Evolutionary conservation across 2,113 vertebrate species (phyloP).

Genomic region (Micromys minutus): DNA sequence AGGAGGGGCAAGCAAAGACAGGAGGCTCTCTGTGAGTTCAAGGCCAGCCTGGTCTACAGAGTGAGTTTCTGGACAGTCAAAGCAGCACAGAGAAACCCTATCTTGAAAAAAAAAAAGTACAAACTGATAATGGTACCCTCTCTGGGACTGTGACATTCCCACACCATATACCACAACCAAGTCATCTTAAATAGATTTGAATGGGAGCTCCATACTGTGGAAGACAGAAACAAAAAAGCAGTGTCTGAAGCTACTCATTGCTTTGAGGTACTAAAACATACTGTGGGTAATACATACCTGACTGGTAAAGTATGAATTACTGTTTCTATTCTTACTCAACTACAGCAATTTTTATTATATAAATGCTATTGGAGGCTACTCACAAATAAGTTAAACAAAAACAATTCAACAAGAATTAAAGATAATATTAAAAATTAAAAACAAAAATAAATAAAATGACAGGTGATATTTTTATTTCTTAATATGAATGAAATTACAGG

Average conservation of each 20-base stretch:
- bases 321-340: neutral
- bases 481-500: neutral
- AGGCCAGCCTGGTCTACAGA: neutral
- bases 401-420: neutral
- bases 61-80: neutral
- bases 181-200: neutral
- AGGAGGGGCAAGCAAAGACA: neutral
- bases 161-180: neutral
- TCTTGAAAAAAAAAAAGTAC: neutral
- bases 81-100: neutral
- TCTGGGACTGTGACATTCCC: neutral
- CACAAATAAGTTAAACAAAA: conserved; percentile 33
- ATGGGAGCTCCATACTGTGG: neutral
- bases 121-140: neutral
- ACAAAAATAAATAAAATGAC: conserved; percentile 37
- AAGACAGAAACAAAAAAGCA: neutral
- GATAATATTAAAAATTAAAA: conserved; percentile 35
- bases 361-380: conserved; percentile 41
- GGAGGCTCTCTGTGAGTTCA: neutral
- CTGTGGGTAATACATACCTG: neutral
- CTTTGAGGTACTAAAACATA: neutral
- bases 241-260: neutral
- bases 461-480: neutral
- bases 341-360: conserved; percentile 8
- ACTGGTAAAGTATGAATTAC: neutral